Evolutionary conservation across 2,888 invertebrate genomes (phyloP), one percentile per base, ranked within the genome.

Genomic region (Ormyrus nitidulus): DNA sequence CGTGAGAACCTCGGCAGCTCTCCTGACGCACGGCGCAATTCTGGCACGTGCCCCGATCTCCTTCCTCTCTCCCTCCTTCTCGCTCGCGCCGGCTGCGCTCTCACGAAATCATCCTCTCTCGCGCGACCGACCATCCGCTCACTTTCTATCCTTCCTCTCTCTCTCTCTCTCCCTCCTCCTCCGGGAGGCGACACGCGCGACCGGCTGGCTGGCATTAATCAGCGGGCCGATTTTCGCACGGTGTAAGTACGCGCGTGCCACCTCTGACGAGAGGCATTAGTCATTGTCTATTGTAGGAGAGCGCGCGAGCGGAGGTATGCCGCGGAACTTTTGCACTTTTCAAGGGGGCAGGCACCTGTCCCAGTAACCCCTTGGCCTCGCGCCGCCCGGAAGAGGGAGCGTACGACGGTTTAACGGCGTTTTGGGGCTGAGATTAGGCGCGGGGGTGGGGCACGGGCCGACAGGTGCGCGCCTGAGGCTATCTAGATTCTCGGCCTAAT

Each of bases 31-130:
- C 88, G 88, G 86, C 86, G 85, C 84, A 85, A 83, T 85, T 84
- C 87, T 85, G 88, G 88, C 88, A 88, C 88, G 88, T 88, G 88
- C 88, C 87, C 86, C 83, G 81, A 81, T 84, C 85, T 82, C 78
- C 72, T 79, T 77, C 79, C 68, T 72, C 46, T 77, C 77, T 69
- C 69, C 48, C 64, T 9, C 65, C 53, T 73, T 53, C 71, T 59
- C 71, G 8, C 19, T 54, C 73, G 46, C 46, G 58, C 69, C 62
- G 72, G 61, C 59, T 59, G 58, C 71, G 70, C 82, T 80, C 81
- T 79, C 81, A 81, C 81, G 81, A 81, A 78, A 81, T 81, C 77
- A 74, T 81, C 71, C 77, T 73, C 79, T 65, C 70, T 13, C 68
- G 51, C 58, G 59, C 75, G 51, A 54, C 65, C 73, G 68, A 58